phyloP scores from a whole-genome alignment of 2,797 vertebrate genomes.

The Hozukius guyotensis region DNA sequence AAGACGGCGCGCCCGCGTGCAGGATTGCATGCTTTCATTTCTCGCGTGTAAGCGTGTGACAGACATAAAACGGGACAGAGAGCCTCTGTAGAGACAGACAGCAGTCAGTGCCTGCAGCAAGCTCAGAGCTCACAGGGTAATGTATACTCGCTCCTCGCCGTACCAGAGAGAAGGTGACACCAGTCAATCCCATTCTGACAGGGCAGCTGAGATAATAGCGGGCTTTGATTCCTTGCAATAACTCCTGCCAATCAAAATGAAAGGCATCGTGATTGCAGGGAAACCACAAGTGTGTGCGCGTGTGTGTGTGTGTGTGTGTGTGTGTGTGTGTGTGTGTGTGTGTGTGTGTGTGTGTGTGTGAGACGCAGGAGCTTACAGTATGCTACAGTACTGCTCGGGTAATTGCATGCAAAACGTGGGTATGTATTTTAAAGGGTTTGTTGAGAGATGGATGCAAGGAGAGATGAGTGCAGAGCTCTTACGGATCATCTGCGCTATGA shows the following conservation, averaged over 20 bases:
- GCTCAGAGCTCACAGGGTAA: slow-evolving; percentile 78
- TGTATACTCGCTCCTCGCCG: slow-evolving; percentile 68
- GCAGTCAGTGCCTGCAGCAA: slow-evolving; percentile 78
- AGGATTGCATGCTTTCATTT: slow-evolving; percentile 63
- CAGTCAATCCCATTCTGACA: slow-evolving; percentile 79
- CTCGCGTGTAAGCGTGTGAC: slow-evolving; percentile 62
- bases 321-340: not conserved
- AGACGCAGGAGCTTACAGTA: not conserved
- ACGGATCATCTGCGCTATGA: slow-evolving; percentile 33
- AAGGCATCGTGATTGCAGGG: slow-evolving; percentile 64
- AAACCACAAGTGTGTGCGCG: slow-evolving; percentile 23
- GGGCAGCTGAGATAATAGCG: slow-evolving; percentile 79
- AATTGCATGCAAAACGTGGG: slow-evolving; percentile 29
- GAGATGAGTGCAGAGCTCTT: slow-evolving; percentile 29
- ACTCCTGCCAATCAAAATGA: slow-evolving; percentile 79
- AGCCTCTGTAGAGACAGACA: slow-evolving; percentile 72
- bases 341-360: not conserved
- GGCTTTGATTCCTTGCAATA: slow-evolving; percentile 81
- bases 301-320: not conserved
- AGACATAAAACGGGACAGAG: slow-evolving; percentile 72
- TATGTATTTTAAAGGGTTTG: slow-evolving; percentile 8
- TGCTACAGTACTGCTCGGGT: not conserved
- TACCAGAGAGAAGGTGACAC: slow-evolving; percentile 81
- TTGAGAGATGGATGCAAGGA: slow-evolving; percentile 7
- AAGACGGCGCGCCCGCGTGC: slow-evolving; percentile 13